Percentiles rank a stretch among this genome's conserved stretches.
Evolutionary conservation across 2,888 invertebrate species (phyloP).

Genomic region (Scaptomyza caliginosa): DNA sequence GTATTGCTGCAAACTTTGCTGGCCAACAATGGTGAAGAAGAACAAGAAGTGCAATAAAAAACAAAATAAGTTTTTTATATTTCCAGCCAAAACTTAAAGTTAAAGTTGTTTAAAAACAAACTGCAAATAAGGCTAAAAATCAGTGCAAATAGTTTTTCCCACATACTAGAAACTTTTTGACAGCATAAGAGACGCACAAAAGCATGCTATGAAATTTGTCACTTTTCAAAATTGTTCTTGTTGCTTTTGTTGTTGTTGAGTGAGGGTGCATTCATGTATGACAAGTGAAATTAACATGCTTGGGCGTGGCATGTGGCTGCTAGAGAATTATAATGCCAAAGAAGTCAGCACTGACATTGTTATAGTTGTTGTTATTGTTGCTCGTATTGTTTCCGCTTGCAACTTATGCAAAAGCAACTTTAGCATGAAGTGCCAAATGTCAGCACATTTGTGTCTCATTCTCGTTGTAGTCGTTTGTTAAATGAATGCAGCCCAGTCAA

Average conservation of each 20-base stretch:
- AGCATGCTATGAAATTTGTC: slow-evolving; percentile 58
- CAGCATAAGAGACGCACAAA: slow-evolving; percentile 38
- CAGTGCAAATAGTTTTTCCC: not conserved
- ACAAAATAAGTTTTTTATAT: slow-evolving; percentile 31
- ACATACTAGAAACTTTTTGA: not conserved
- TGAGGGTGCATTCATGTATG: slow-evolving; percentile 62
- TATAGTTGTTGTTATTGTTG: slow-evolving; percentile 22
- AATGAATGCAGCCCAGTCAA: slow-evolving; percentile 69
- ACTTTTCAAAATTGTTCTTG: slow-evolving; percentile 22
- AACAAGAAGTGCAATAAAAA: slow-evolving; percentile 40
- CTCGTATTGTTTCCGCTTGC: slow-evolving; percentile 25
- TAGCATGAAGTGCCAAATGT: slow-evolving; percentile 68
- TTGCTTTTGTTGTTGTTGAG: slow-evolving; percentile 27
- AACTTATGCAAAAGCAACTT: slow-evolving; percentile 54
- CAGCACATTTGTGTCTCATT: slow-evolving; percentile 70
- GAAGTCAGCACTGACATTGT: slow-evolving; percentile 37
- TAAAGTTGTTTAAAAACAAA: slow-evolving; percentile 17
- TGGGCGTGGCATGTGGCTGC: slow-evolving; percentile 40
- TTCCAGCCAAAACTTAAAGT: slow-evolving; percentile 26
- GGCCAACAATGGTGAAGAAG: slow-evolving; percentile 13
- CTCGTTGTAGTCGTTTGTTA: slow-evolving; percentile 40
- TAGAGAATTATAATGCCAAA: slow-evolving; percentile 29
- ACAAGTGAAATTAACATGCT: slow-evolving; percentile 71
- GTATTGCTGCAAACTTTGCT: slow-evolving; percentile 34
- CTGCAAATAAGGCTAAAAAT: slow-evolving; percentile 15